Evolutionary conservation across 2,113 vertebrate genomes (phyloP).

Genomic region (Odocoileus hemionus): DNA sequence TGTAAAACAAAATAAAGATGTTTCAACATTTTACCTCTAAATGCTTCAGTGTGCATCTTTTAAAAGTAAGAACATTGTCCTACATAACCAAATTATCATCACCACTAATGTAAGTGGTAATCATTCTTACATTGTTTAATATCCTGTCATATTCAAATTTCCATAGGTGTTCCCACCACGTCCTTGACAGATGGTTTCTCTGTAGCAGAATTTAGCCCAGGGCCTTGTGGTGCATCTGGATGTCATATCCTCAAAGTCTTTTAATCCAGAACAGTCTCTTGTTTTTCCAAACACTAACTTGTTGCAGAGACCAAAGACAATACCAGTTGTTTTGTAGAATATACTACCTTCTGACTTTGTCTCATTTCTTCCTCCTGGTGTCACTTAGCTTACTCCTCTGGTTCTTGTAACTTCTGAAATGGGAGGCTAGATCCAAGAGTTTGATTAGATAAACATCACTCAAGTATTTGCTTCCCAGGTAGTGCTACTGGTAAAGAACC

Average conservation of each 20-base stretch:
- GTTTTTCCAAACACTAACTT: background rate
- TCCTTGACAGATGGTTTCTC: background rate
- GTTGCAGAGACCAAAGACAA: background rate
- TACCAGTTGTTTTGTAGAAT: background rate
- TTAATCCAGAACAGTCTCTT: background rate
- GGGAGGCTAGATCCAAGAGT: background rate
- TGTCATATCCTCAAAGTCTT: background rate
- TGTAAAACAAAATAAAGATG: background rate
- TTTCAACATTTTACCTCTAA: slow-evolving; percentile 13
- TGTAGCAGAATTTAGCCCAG: background rate
- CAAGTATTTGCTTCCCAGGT: background rate
- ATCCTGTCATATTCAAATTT: background rate
- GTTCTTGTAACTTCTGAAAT: background rate
- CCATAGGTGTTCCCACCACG: background rate
- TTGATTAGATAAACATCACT: background rate
- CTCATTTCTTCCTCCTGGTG: background rate
- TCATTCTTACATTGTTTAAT: background rate
- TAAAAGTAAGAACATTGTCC: background rate
- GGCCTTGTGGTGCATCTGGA: background rate
- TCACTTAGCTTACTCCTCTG: background rate
- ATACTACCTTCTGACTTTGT: background rate
- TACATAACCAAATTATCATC: background rate
- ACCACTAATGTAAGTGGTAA: background rate
- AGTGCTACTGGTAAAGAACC: background rate
- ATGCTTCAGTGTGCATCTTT: background rate